Evolutionary conservation across 2,888 invertebrate species (phyloP), one percentile per base, ranked within the genome.

Genomic region (Ochropleura leucogaster): DNA sequence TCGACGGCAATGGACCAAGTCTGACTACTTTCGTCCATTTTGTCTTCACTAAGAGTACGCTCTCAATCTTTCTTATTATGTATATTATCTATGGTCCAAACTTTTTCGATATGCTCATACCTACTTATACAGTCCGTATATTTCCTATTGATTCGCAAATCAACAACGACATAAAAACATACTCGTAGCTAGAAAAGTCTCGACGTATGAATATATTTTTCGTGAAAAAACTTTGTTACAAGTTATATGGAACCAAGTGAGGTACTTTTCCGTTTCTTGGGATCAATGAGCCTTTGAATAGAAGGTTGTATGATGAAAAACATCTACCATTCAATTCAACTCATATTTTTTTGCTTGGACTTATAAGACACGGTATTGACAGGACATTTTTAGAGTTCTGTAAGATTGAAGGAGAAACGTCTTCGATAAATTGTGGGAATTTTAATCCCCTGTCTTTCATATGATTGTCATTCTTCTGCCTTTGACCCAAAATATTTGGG

Each of bases 271-370:
- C 60, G 65, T 68, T 60, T 60, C 64, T 70, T 60, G 72, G 20
- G 80, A 81, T 77, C 81, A 81, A 65, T 82, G 82, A 65, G 65
- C 78, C 60, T 68, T 68, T 82, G 49, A 78, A 82, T 77, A 49
- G 67, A 78, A 82, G 64, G 55, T n/a, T 77, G 53, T 77, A 4
- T 53, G 60, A 66, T 70, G 73, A 81, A 82, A 82, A 81, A 81
- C 69, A 68, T 82, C 70, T 63, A 71, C 65, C 73, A 73, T 77
- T 81, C 82, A 67, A 81, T 81, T 72, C 72, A 77, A 77, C 55
- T 70, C n/a, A 20, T 77, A 46, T 83, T 80, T 79, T 57, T 83
- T 83, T 79, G 44, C 59, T 64, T 42, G 12, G 62, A 47, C 60
- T 59, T 18, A 47, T 76, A 71, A 65, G 68, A 69, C 40, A 65